Base-by-base conservation (phyloP, 2,888 invertebrate species). In the Antitype chi region DNA sequence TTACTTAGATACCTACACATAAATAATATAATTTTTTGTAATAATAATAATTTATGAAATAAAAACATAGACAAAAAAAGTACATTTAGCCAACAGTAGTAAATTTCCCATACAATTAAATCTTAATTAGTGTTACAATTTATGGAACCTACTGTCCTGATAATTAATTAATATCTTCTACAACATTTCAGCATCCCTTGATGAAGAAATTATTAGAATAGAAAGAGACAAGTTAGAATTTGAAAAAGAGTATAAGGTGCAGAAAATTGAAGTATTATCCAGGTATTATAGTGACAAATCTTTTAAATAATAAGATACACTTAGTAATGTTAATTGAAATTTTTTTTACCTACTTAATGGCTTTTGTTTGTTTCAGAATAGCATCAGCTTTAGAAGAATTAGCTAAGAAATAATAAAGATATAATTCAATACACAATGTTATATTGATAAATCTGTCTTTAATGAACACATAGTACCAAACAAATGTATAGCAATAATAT, bases 171-270 rank as follows among this genome's bases (percentile, higher is more conserved):
- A 32, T 23, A 60, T 32, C 20, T 32, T 57, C 62, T 23, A 20
- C 67, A 53, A 23, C 59, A 62, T 73, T 91, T 85, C 85, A 91
- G 91, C 82, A 57, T 81, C 78, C 17, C 87, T 86, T 73, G 86
- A 86, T 84, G 90, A 91, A 85, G 91, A 91, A 86, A 89, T 91
- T 49, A 82, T 91, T 59, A 89, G 84, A 80, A 90, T 91, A 82
- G 91, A 91, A 86, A 88, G 85, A 79, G 90, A 91, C 11, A 91
- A 91, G 82, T 80, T 91, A 64, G 90, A 91, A 73, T 78, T 91
- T 66, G 91, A 91, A 64, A 89, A 86, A 85, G 90, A 90, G 80
- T 90, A 90, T 76, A 91, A 90, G 78, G 79, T 82, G 47, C 88
- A 91, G 78, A 90, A 91, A 77, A 91, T 90, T 82, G 87, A 89